Evolutionary conservation across 2,113 vertebrate species (phyloP).

Genomic region (Tauraco erythrolophus): DNA sequence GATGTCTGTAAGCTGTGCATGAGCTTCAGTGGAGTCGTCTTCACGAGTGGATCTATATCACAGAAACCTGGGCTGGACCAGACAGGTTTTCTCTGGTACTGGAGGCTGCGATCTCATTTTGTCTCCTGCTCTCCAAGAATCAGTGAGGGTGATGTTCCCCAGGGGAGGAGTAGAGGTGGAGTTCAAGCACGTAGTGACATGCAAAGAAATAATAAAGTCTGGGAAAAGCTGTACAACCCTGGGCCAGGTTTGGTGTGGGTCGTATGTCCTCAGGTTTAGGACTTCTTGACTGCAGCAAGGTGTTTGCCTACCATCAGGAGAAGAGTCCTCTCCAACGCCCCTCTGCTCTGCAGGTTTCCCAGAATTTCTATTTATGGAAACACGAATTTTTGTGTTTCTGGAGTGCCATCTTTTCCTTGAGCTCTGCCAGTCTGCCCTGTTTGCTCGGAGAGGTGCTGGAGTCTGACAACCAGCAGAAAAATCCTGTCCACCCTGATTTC

Average conservation of each 20-base stretch:
- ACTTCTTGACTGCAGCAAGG: neutral
- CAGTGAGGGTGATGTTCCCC: neutral
- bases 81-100: neutral
- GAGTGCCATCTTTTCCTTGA: neutral
- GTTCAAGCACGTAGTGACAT: neutral
- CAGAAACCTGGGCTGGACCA: neutral
- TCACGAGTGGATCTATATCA: neutral
- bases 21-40: neutral
- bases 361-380: neutral
- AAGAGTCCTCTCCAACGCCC: neutral
- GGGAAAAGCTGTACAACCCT: neutral
- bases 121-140: neutral
- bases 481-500: neutral
- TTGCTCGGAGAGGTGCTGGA: neutral
- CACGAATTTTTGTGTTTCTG: neutral
- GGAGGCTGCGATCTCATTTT: neutral
- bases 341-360: neutral
- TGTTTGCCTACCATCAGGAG: neutral
- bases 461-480: neutral
- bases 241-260: neutral
- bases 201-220: neutral
- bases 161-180: neutral
- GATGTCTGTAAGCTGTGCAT: neutral
- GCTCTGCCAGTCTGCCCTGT: neutral
- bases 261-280: neutral